These are phyloP conservation scores for Sardina pilchardus DNA, from an alignment of 2,113 vertebrate genomes.

Conservation along the genomic window DNA sequence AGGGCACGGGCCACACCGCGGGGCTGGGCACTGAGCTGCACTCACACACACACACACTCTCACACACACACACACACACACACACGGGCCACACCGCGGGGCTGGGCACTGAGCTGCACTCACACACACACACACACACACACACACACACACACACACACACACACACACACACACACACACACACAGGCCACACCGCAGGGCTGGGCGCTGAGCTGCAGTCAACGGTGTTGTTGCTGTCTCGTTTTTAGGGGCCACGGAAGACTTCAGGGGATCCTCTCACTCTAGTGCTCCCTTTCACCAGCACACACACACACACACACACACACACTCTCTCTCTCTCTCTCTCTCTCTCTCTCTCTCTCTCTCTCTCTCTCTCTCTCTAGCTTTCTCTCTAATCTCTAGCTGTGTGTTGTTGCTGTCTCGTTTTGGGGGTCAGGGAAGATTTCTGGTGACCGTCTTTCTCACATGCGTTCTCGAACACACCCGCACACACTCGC, in stretches of 20 bases:
- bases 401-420: neutral
- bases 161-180: no score
- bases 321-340: neutral
- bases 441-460: neutral
- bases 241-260: neutral
- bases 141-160: no score
- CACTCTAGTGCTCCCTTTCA: neutral
- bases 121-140: no score
- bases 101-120: no score
- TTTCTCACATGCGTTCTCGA: neutral
- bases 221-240: neutral
- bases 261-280: neutral
- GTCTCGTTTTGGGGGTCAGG: neutral
- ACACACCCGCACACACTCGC: neutral
- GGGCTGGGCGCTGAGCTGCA: no score
- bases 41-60: no score
- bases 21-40: no score
- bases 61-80: no score
- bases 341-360: neutral
- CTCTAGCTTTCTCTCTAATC: neutral
- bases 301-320: neutral
- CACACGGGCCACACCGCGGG: no score
- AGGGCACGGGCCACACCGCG: no score
- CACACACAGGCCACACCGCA: no score
- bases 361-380: neutral